phyloP scores from a whole-genome alignment of 2,113 vertebrate genomes.

The Apeltes quadracus region DNA sequence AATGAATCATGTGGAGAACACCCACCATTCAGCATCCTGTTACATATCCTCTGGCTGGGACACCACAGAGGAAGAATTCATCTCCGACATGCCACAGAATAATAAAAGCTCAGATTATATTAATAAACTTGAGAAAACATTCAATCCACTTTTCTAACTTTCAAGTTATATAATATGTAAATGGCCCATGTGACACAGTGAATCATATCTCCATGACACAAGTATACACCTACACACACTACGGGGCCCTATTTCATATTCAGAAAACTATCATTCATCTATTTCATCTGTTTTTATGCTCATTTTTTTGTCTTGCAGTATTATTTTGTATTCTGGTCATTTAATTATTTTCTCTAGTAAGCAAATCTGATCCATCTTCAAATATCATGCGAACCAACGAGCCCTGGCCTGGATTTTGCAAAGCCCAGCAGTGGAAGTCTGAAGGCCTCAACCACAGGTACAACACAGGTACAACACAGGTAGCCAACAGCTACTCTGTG shows the following conservation, averaged over 20 bases:
- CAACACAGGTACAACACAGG: not conserved
- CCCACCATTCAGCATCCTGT: conserved; percentile 35
- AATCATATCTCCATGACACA: not conserved
- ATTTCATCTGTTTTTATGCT: not conserved
- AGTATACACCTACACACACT: not conserved
- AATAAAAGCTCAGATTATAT: conserved; percentile 1
- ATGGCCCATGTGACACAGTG: not conserved
- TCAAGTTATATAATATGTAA: not conserved
- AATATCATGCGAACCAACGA: not conserved
- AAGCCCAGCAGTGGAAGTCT: too few species aligned
- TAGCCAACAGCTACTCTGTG: not conserved
- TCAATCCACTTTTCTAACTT: not conserved
- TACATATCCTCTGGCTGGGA: conserved; percentile 8
- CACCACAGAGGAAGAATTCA: conserved; percentile 3
- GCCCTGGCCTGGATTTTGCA: not conserved
- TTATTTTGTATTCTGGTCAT: not conserved
- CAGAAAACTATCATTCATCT: not conserved
- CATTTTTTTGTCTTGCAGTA: not conserved
- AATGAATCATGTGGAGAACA: conserved; percentile 29
- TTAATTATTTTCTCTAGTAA: not conserved
- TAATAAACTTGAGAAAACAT: conserved; percentile 2
- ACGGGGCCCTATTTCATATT: not conserved
- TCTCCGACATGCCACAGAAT: not conserved
- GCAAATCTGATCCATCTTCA: not conserved
- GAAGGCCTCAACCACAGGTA: too few species aligned